These are phyloP conservation scores for Philonicus albiceps DNA, from an alignment of 2,888 invertebrate genomes.

Conservation along the genomic window DNA sequence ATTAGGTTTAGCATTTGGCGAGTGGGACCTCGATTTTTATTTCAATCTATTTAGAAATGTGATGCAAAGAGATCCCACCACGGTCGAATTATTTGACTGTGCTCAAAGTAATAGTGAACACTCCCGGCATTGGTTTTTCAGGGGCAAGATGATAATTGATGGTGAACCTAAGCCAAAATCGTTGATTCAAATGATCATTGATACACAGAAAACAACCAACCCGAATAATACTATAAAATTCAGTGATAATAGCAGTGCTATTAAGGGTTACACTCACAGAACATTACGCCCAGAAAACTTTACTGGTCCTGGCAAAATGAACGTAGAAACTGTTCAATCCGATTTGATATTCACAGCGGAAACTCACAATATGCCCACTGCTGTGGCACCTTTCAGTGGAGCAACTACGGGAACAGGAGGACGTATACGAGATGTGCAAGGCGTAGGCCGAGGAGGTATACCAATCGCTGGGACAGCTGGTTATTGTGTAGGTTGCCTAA, in stretches of 20 bases:
- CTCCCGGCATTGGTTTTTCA: constrained; percentile 99
- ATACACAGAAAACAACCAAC: constrained; percentile 86
- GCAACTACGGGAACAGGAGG: constrained; percentile 98
- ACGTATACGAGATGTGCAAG: constrained; percentile 92
- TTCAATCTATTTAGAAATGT: constrained; percentile 83
- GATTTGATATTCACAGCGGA: constrained; percentile 98
- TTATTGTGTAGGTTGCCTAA: constrained; percentile 92
- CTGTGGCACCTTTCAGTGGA: constrained; percentile 97
- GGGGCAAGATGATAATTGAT: constrained; percentile 87
- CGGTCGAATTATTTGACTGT: constrained; percentile 96
- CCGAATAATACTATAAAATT: constrained; percentile 96
- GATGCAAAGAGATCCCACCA: constrained; percentile 91
- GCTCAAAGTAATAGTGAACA: constrained; percentile 99
- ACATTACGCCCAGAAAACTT: constrained; percentile 72
- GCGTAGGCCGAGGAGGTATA: constrained; percentile 91
- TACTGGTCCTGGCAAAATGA: constrained; percentile 69
- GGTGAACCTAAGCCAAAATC: constrained; percentile 79
- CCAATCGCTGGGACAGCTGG: constrained; percentile 96
- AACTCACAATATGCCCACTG: constrained; percentile 98
- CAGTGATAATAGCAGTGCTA: constrained; percentile 96
- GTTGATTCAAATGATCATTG: constrained; percentile 90
- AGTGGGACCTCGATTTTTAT: constrained; percentile 92
- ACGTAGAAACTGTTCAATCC: constrained; percentile 69
- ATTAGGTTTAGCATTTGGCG: constrained; percentile 89
- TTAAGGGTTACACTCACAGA: constrained; percentile 79